Evolutionary conservation across 2,888 invertebrate species (phyloP).

Genomic region (Gastrophysa polygoni): DNA sequence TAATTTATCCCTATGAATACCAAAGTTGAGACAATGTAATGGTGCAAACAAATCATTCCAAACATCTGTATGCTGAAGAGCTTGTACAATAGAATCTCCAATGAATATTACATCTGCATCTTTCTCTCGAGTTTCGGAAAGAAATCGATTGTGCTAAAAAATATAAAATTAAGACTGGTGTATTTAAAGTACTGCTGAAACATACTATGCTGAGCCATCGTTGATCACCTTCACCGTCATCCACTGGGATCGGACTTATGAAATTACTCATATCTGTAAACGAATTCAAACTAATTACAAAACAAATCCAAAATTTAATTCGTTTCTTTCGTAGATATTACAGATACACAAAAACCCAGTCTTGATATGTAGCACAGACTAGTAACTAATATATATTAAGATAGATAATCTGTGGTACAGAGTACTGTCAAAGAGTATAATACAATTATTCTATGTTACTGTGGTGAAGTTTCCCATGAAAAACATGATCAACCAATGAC

Average conservation of each 20-base stretch:
- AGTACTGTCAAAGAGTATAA: too few relatives aligned
- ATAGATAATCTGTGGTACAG: too few relatives aligned
- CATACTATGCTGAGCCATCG: slow-evolving; percentile 82
- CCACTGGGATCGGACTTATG: slow-evolving; percentile 70
- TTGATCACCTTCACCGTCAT: slow-evolving; percentile 83
- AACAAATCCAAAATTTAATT: not conserved
- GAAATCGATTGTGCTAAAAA: slow-evolving; percentile 82
- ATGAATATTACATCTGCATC: slow-evolving; percentile 93
- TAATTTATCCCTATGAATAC: slow-evolving; percentile 85
- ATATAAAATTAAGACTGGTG: slow-evolving; percentile 14
- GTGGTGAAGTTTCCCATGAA: too few relatives aligned
- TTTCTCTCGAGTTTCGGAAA: slow-evolving; percentile 83
- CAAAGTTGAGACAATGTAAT: slow-evolving; percentile 89
- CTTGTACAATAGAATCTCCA: slow-evolving; percentile 87
- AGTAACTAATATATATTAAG: too few relatives aligned
- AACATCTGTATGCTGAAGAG: slow-evolving; percentile 80
- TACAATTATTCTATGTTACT: too few relatives aligned
- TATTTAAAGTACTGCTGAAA: slow-evolving; percentile 19
- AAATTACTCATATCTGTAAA: slow-evolving; percentile 75
- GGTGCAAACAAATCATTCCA: slow-evolving; percentile 93
- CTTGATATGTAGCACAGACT: too few relatives aligned
- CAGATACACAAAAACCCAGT: too few relatives aligned
- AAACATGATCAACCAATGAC: too few relatives aligned
- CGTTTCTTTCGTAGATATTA: too few relatives aligned
- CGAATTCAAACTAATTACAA: not conserved